phyloP scores from a whole-genome alignment of 2,888 invertebrate genomes.

The Limulus polyphemus region DNA sequence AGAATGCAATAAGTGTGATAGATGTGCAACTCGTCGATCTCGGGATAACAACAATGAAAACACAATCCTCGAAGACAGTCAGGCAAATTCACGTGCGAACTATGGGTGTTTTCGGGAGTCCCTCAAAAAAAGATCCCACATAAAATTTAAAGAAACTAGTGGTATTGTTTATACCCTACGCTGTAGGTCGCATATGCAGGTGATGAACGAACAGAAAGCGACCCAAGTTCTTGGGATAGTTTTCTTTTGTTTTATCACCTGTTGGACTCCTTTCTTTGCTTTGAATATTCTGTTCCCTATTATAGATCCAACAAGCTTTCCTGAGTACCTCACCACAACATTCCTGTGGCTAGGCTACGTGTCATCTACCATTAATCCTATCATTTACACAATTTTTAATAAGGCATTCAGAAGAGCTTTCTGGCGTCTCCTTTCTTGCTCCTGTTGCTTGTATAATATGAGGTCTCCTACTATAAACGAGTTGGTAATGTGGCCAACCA shows the following conservation, averaged over 20 bases:
- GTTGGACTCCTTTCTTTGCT: constrained; percentile 93
- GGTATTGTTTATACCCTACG: constrained; percentile 2
- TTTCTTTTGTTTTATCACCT: constrained; percentile 82
- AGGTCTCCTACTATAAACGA: no score
- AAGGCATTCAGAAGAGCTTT: constrained; percentile 84
- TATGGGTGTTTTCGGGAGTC: no score
- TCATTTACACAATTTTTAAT: constrained; percentile 92
- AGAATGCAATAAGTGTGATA: no score
- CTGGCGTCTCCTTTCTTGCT: constrained; percentile 66
- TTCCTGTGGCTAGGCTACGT: constrained; percentile 89
- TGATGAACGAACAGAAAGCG: constrained; percentile 85
- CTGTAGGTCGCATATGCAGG: constrained; percentile 44
- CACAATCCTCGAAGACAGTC: no score
- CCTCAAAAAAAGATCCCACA: no score
- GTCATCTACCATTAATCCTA: constrained; percentile 87
- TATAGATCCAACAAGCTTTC: constrained; percentile 62
- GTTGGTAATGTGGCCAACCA: no score
- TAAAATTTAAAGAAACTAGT: no score
- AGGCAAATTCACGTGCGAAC: no score
- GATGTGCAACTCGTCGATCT: no score
- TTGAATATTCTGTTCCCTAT: constrained; percentile 70
- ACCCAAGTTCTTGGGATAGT: constrained; percentile 90
- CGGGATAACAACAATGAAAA: no score
- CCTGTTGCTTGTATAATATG: no score
- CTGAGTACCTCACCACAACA: constrained; percentile 59